Evolutionary conservation across 2,113 vertebrate species (phyloP).

Genomic region (Chlorodrepanis virens): DNA sequence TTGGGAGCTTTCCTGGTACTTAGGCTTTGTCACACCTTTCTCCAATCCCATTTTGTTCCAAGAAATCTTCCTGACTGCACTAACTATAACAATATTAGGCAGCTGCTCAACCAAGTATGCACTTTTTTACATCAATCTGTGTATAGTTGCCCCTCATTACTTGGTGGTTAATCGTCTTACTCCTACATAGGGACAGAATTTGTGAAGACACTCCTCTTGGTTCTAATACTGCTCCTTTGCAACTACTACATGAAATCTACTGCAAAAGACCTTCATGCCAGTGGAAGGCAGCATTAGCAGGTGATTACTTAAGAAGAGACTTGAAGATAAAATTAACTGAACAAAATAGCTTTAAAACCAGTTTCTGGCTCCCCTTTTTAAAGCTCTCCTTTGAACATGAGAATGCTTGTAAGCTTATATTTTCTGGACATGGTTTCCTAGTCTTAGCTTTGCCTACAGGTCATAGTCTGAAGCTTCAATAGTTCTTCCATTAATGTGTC

Average conservation of each 20-base stretch:
- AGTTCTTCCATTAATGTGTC: neutral
- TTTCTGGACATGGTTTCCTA: neutral
- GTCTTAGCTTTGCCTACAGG: neutral
- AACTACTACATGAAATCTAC: neutral
- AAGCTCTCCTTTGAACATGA: neutral
- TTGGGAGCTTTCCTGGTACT: neutral
- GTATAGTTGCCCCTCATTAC: neutral
- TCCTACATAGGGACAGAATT: neutral
- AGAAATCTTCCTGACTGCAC: neutral
- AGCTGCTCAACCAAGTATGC: neutral
- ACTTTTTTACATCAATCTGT: neutral
- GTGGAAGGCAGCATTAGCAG: neutral
- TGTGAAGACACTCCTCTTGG: neutral
- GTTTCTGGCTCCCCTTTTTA: neutral
- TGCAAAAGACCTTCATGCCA: neutral
- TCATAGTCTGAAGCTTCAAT: neutral
- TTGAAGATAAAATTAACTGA: neutral
- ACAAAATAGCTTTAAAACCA: neutral
- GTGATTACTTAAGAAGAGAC: neutral
- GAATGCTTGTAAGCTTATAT: rapidly evolving
- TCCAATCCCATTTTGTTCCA: neutral
- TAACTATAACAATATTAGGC: neutral
- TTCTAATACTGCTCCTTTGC: neutral
- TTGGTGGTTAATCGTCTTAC: neutral
- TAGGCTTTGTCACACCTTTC: neutral